Percentiles rank a stretch among this genome's conserved stretches.
These are phyloP conservation scores for Periparus ater DNA, from an alignment of 2,797 vertebrate genomes.

Conservation along the genomic window DNA sequence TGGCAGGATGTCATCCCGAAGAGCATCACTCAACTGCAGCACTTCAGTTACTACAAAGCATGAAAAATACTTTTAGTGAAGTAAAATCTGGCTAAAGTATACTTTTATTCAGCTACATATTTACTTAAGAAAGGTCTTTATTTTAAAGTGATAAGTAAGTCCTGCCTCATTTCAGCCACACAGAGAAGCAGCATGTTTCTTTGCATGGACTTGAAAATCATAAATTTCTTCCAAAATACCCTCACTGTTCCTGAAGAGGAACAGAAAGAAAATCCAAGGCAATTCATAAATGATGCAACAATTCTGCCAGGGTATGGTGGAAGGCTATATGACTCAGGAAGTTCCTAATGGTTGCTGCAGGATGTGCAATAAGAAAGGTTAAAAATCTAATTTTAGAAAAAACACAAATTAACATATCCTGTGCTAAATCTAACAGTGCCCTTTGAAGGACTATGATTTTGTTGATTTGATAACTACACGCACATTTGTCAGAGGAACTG, in stretches of 20 bases:
- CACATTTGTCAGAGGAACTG: not conserved
- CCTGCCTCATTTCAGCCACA: not conserved
- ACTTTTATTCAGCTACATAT: not conserved
- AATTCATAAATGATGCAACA: not conserved
- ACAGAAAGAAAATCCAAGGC: not conserved
- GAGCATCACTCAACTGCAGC: constrained; percentile 86
- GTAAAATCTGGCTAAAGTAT: not conserved
- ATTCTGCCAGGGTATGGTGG: not conserved
- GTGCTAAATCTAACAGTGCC: not conserved
- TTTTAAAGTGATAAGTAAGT: not conserved
- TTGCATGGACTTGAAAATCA: not conserved
- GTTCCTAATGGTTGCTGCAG: not conserved
- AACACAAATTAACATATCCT: not conserved
- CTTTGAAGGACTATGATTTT: not conserved
- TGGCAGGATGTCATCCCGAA: constrained; percentile 89
- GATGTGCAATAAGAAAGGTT: not conserved
- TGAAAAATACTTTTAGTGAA: not conserved
- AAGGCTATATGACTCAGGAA: not conserved
- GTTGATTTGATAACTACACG: not conserved
- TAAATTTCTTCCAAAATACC: not conserved
- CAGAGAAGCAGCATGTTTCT: not conserved
- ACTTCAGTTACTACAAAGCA: constrained; percentile 82
- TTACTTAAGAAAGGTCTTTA: not conserved
- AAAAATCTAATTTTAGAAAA: not conserved
- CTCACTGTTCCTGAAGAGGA: not conserved